Base-by-base conservation (phyloP, 2,888 invertebrate genomes). In the Homarus gammarus region DNA sequence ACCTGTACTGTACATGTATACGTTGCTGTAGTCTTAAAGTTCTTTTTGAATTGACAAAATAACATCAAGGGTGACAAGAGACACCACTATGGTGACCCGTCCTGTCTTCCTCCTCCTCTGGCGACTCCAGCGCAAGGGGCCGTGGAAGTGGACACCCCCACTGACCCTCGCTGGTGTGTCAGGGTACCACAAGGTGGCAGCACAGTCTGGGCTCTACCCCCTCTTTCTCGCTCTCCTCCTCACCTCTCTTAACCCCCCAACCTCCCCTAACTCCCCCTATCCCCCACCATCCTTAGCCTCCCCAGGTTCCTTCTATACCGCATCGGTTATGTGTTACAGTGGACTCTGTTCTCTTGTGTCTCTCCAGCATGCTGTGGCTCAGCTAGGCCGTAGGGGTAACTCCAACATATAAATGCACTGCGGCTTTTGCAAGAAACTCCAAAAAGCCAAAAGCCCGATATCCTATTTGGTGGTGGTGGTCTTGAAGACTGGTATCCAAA, bases 401-500 rank as follows among this genome's bases (percentile, higher is more conserved):
- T 70, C 27, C 33, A 33, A 15, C 70, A 33, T 27, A 33, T n/a
- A n/a, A n/a, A n/a, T n/a, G n/a, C n/a, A 36, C 22, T 38, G 51
- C 51, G 33, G 36, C 61, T 61, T 61, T 40, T 31, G 68, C 64
- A 82, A 82, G 44, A 12, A 31, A 68, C 33, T 68, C 70, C 27
- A 22, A 40, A 31, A 49, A 49, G 68, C 82, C 49, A 70, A 82
- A 82, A 83, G 68, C 70, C 82, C 49, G 40, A 70, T 68, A 83
- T 83, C 82, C 82, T 70, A 83, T 83, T 70, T 49, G 82, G 70
- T 49, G n/a, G 82, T 31, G 68, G 70, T 31, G 72, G 68, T 83
- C 82, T 70, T 79, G 82, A 70, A 83, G 82, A 49, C 82, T 49
- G 68, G 82, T 83, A 70, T 44, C 75, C 40, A 75, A 75, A 68